phyloP scores from a whole-genome alignment of 2,888 invertebrate genomes.

The Rhorus exstirpatorius region DNA sequence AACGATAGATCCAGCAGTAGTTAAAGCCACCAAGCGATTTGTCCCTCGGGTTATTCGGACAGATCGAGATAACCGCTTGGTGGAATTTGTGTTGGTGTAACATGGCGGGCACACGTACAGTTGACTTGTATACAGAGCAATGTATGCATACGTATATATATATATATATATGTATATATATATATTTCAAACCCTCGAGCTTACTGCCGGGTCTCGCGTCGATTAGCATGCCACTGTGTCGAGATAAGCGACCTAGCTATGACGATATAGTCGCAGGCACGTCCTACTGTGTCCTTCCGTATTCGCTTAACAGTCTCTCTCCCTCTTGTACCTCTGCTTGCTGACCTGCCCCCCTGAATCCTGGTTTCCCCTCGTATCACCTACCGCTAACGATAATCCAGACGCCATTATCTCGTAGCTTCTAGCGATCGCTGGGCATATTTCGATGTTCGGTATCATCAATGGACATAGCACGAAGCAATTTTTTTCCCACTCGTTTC shows the following conservation, averaged over 20 bases:
- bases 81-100: conserved; percentile 67
- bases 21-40: conserved; percentile 79
- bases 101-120: conserved; percentile 63
- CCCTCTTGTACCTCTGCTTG: conserved; percentile 50
- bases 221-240: conserved; percentile 84
- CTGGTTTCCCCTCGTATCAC: conserved; percentile 73
- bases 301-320: conserved; percentile 42
- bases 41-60: conserved; percentile 83
- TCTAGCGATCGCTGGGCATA: conserved; percentile 29
- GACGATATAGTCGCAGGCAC: conserved; percentile 79
- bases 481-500: background rate
- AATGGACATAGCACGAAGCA: background rate
- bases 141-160: conserved; percentile 36
- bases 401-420: conserved; percentile 61
- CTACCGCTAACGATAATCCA: conserved; percentile 79
- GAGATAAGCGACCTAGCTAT: conserved; percentile 84
- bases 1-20: conserved; percentile 76
- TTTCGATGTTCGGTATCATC: background rate
- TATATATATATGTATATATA: conserved; percentile 49
- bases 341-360: conserved; percentile 59
- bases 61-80: conserved; percentile 82
- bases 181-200: conserved; percentile 62
- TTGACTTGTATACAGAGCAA: conserved; percentile 21
- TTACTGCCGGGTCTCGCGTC: conserved; percentile 73
- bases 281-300: conserved; percentile 65